Percentiles rank a stretch among this genome's conserved stretches.
phyloP scores from a whole-genome alignment of 2,888 invertebrate genomes.

The Serrognathus titanus region DNA sequence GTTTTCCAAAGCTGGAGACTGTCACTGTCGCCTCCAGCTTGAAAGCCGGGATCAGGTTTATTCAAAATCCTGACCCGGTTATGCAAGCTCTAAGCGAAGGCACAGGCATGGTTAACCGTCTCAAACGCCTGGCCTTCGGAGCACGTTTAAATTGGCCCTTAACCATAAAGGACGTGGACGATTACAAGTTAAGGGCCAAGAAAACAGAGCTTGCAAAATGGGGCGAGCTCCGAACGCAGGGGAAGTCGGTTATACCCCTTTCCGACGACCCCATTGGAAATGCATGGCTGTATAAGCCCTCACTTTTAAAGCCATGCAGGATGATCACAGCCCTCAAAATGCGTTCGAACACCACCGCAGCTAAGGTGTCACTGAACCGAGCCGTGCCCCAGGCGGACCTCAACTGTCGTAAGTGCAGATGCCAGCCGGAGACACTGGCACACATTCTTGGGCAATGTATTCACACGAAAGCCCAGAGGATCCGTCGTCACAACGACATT shows the following conservation, averaged over 20 bases:
- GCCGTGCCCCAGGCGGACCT: constrained; percentile 27
- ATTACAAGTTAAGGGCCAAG: constrained; percentile 17
- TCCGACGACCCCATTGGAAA: constrained; percentile 21
- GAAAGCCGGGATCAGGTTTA: constrained; percentile 22
- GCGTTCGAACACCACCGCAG: constrained; percentile 32
- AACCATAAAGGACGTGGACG: constrained; percentile 6
- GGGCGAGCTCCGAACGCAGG: constrained; percentile 27
- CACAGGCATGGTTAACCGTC: constrained; percentile 26
- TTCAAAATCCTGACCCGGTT: constrained; percentile 23
- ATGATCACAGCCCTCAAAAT: constrained; percentile 33
- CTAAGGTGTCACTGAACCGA: constrained; percentile 29
- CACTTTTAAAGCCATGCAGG: constrained; percentile 31
- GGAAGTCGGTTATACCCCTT: constrained; percentile 12
- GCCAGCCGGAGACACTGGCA: constrained; percentile 33
- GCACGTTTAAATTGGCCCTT: constrained; percentile 27
- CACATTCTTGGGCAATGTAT: constrained; percentile 34
- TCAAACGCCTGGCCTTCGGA: constrained; percentile 23
- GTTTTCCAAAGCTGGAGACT: constrained; percentile 31
- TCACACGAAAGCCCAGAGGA: constrained; percentile 25
- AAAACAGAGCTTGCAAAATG: constrained; percentile 30
- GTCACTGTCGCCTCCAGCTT: constrained; percentile 20
- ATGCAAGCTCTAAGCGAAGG: constrained; percentile 29
- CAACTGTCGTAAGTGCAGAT: constrained; percentile 31
- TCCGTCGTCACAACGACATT: constrained; percentile 29
- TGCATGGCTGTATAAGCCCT: constrained; percentile 27